Evolutionary conservation across 2,888 invertebrate genomes (phyloP), one percentile per base, ranked within the genome.

Genomic region (Pomacea canaliculata): DNA sequence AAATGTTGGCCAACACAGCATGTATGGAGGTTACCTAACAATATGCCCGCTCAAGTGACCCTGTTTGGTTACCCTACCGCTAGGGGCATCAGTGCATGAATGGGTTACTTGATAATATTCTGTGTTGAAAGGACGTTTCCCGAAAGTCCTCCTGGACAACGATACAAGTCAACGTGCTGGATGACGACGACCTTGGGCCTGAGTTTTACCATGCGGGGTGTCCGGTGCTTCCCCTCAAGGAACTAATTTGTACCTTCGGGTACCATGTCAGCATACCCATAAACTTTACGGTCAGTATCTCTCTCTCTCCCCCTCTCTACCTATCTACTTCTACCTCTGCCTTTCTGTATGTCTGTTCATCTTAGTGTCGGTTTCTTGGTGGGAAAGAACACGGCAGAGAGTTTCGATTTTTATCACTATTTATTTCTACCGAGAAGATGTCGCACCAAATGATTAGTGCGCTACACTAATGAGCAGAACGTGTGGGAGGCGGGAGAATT

Each of bases 171-270:
- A 77, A 70, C 9, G 77, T 86, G 10, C 18, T 46, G 8, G 84
- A 86, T 70, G 83, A 76, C 0, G 84, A 86, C 59, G 85, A 86
- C 68, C 83, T 84, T 48, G 71, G 75, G 5, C 86, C 86, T 10
- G 80, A 80, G 70, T 86, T 85, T 71, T 78, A 77, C 19, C 70
- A 77, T 27, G 78, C 80, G 1, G 78, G 79, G 3, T 83, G 83
- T 37, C 67, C 66, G 19, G 60, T 66, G 8, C 67, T 59, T 10
- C 74, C 74, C 7, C 10, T 60, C 56, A 71, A 67, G 37, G 13
- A 46, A 9, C 69, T 59, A 10, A 82, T 80, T 10, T 86, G 85
- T 70, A 70, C 72, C 8, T 80, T 84, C 23, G 76, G 78, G 9
- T 84, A 81, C 66, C 71, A 70, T 7, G 78, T 81, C 18, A 66